A percentile compares a stretch with the other conserved stretches of the same genome.
phyloP scores from a whole-genome alignment of 1,140 invertebrate genomes.

The Drosophila biarmipes region DNA sequence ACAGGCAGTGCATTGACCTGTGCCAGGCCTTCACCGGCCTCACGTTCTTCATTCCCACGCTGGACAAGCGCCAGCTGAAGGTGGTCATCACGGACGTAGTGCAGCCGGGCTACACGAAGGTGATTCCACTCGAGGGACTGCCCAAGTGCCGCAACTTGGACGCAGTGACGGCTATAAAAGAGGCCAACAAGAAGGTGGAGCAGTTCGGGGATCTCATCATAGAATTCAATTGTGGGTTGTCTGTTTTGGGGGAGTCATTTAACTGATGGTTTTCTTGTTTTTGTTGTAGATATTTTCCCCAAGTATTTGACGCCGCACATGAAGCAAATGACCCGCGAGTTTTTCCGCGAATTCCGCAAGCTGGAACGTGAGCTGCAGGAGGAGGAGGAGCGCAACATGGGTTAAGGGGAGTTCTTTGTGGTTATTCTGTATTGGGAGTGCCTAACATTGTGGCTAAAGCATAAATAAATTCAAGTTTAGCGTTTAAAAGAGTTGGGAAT shows the following conservation, averaged over 20 bases:
- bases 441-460: slow-evolving; percentile 11
- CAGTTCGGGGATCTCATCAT: slow-evolving; percentile 75
- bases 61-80: slow-evolving; percentile 88
- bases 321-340: slow-evolving; percentile 60
- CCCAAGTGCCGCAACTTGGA: slow-evolving; percentile 85
- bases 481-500: neutral
- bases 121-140: slow-evolving; percentile 87
- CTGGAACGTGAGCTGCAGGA: slow-evolving; percentile 46
- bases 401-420: neutral
- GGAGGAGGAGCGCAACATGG: slow-evolving; percentile 32
- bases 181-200: slow-evolving; percentile 50
- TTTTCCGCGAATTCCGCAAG: slow-evolving; percentile 53
- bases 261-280: neutral
- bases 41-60: slow-evolving; percentile 87
- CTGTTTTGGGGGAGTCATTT: neutral
- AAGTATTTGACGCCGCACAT: slow-evolving; percentile 65
- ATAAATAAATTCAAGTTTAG: slow-evolving; percentile 13
- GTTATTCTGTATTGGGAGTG: neutral
- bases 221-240: slow-evolving; percentile 69
- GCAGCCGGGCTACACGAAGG: slow-evolving; percentile 87
- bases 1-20: slow-evolving; percentile 86
- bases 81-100: slow-evolving; percentile 90
- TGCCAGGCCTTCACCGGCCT: slow-evolving; percentile 89
- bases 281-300: slow-evolving; percentile 61
- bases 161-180: slow-evolving; percentile 44